Evolutionary conservation across 2,888 invertebrate species (phyloP).

Genomic region (Stegana nigrithorax): DNA sequence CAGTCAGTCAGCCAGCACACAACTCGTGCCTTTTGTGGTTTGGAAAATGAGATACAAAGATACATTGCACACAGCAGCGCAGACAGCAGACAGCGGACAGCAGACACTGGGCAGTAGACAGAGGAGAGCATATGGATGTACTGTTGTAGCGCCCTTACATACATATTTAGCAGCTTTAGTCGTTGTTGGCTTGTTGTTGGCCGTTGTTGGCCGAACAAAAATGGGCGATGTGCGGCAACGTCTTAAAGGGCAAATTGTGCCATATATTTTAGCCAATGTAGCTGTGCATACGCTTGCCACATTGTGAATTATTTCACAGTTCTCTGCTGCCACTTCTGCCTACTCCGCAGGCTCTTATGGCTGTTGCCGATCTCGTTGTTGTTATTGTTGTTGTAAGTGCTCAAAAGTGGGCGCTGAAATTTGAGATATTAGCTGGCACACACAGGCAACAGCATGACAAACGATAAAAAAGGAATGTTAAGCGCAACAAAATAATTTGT

Average conservation of each 20-base stretch:
- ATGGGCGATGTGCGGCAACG: background rate
- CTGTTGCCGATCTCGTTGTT: too few species aligned
- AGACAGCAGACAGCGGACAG: conserved; percentile 20
- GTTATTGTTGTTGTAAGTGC: conserved; percentile 1
- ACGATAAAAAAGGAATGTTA: conserved; percentile 12
- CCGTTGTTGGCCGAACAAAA: conserved; percentile 14
- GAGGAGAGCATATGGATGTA: conserved; percentile 15
- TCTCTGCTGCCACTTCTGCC: too few species aligned
- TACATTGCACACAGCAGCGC: conserved; percentile 37
- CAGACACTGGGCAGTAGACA: background rate
- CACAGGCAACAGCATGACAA: background rate
- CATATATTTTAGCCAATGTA: background rate
- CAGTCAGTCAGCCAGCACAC: background rate
- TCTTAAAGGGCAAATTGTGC: background rate
- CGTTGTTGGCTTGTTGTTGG: conserved; percentile 16
- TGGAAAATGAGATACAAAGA: conserved; percentile 56
- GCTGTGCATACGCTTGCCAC: too few species aligned
- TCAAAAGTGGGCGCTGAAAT: conserved; percentile 49
- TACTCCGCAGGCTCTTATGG: too few species aligned
- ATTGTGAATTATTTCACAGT: too few species aligned
- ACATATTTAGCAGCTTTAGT: conserved; percentile 14
- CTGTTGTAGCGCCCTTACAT: background rate
- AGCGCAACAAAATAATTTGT: conserved; percentile 17
- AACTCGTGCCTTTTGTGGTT: conserved; percentile 21
- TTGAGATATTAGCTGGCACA: conserved; percentile 48